Conservation (phyloP, 2,797 vertebrate species). For the Euthynnus affinis region DNA sequence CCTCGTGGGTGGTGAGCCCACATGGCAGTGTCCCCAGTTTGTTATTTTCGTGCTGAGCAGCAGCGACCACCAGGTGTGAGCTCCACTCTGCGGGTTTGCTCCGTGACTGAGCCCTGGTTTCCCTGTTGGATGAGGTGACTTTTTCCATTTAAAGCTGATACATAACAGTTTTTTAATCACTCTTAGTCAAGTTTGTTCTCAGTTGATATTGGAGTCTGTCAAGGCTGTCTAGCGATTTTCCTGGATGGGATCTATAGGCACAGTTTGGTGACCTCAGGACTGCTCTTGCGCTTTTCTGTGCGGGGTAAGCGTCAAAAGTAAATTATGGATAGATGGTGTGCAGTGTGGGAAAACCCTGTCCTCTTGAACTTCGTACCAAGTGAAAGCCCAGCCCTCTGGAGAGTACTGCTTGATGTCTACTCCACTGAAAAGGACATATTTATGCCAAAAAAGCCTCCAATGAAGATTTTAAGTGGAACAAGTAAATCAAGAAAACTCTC, state of each 20-base stretch:
- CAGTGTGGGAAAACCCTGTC: conserved; percentile 72
- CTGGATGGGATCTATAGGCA: neutral
- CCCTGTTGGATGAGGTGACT: neutral
- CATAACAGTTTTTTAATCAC: neutral
- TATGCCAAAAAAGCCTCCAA: conserved; percentile 7
- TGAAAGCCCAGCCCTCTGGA: conserved; percentile 47
- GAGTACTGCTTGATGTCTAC: conserved; percentile 54
- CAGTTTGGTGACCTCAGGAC: neutral
- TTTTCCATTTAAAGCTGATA: neutral
- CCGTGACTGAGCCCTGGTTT: neutral
- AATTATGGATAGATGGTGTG: conserved; percentile 24
- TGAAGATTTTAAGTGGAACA: conserved; percentile 30
- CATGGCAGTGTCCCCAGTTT: neutral
- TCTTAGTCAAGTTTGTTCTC: neutral
- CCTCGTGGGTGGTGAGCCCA: neutral
- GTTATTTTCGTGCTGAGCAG: neutral
- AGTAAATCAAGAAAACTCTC: conserved; percentile 29
- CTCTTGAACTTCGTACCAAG: conserved; percentile 68
- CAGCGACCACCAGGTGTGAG: neutral
- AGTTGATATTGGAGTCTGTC: neutral
- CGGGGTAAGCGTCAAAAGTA: conserved; percentile 19
- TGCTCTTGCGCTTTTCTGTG: conserved; percentile 8
- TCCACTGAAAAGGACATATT: conserved; percentile 46
- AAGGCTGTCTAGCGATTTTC: conserved; percentile 1
- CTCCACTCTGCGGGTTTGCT: neutral